A percentile compares a stretch with the other conserved stretches of the same genome.
Conservation (phyloP, 2,888 invertebrate species). For the Parapristionchus giblindavisi region DNA sequence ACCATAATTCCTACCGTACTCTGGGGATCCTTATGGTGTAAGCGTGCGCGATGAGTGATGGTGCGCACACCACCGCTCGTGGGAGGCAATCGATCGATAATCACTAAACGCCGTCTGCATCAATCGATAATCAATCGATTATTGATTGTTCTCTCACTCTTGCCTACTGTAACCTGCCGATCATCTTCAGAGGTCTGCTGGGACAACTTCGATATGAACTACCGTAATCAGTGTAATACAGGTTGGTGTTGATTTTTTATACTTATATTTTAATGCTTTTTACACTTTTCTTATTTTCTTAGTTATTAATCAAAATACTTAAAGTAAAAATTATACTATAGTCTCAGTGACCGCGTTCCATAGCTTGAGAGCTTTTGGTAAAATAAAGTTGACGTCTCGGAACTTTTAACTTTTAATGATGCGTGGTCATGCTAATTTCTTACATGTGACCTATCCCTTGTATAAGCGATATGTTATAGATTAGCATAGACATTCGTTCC, state of each 20-base stretch:
- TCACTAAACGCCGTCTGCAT: not conserved
- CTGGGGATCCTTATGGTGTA: not conserved
- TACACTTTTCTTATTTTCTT: not conserved
- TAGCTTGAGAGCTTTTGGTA: no score
- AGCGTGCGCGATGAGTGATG: constrained; percentile 19
- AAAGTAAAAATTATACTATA: no score
- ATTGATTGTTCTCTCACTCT: not conserved
- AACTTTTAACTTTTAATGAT: no score
- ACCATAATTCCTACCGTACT: not conserved
- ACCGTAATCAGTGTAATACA: constrained; percentile 63
- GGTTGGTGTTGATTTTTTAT: constrained; percentile 49
- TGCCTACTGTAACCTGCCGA: not conserved
- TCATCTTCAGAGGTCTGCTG: constrained; percentile 65
- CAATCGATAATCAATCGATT: not conserved
- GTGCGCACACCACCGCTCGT: not conserved
- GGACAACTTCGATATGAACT: constrained; percentile 67
- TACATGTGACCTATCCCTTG: no score
- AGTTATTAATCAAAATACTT: no score
- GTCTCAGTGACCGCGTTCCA: no score
- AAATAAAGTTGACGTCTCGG: no score
- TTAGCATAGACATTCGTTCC: no score
- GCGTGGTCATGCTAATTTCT: no score
- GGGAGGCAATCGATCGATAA: not conserved
- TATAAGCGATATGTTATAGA: no score
- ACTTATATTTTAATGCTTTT: not conserved